Evolutionary conservation across 2,888 invertebrate genomes (phyloP), one percentile per base, ranked within the genome.

Genomic region (Beris chalybata): DNA sequence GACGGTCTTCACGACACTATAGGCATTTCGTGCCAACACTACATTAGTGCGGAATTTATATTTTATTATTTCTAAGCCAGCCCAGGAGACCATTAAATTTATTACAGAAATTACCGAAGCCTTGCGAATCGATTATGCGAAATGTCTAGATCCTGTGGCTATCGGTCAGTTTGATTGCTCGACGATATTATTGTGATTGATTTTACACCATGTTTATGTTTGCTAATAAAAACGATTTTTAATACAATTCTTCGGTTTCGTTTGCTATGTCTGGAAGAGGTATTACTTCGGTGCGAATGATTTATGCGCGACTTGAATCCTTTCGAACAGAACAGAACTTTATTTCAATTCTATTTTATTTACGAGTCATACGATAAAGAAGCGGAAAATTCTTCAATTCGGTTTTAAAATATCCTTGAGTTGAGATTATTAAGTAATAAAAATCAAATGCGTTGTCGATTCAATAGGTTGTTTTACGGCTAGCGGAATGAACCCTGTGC

Each of bases 61-160:
- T 22, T 22, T 22, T 22, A 22, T 22, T 22, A 22, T 32, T 52
- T 15, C 50, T 38, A 43, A 22, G 11, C 50, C 47, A 50, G 32
- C 61, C 38, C 61, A 52, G 61, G 61, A 59, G 61, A 38, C 61
- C 61, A 61, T 52, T 32, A 52, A 61, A 61, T 61, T 61, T 61
- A 61, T 52, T 61, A 50, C 38, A 29, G 61, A 61, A 50, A 50
- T 43, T 50, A 30, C 47, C 38, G 11, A 52, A 43, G 22, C 61
- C 50, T 38, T 52, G 61, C 61, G 52, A 61, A 61, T 61, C 61
- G 61, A 61, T 61, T 61, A 61, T 22, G 15, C 38, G 47, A 50
- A 52, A 61, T 61, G 61, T 61, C 61, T 61, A 50, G 61, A 61
- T 61, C 61, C 61, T 61, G 61, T 22, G 38, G 61, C 61, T 61